A percentile compares a stretch with the other conserved stretches of the same genome.
These are phyloP conservation scores for Fringilla coelebs DNA, from an alignment of 2,797 vertebrate genomes.

Conservation along the genomic window DNA sequence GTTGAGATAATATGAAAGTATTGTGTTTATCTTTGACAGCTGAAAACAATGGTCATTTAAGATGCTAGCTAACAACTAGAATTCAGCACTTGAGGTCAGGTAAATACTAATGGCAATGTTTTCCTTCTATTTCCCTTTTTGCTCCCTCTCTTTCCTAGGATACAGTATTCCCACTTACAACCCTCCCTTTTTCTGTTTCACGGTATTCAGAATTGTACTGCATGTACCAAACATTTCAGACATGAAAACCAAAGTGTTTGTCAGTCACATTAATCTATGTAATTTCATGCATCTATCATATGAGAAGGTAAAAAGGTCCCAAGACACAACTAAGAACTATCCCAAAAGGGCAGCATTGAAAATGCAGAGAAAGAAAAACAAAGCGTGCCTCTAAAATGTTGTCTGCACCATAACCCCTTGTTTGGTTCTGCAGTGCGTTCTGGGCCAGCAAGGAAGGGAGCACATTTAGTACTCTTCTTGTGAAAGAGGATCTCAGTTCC, in stretches of 20 bases:
- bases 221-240: not conserved
- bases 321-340: not conserved
- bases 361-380: not conserved
- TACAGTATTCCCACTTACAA: rapidly evolving
- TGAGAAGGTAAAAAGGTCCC: not conserved
- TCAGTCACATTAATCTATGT: not conserved
- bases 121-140: not conserved
- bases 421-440: not conserved
- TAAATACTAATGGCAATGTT: not conserved
- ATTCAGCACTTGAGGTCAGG: not conserved
- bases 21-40: not conserved
- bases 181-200: not conserved
- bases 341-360: not conserved
- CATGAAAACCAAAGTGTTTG: not conserved
- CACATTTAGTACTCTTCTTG: not conserved
- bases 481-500: not conserved
- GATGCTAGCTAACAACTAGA: not conserved
- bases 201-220: not conserved
- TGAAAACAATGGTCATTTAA: not conserved
- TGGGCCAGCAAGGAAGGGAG: not conserved
- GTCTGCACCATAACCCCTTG: not conserved
- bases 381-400: not conserved
- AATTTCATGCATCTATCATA: not conserved
- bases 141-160: not conserved
- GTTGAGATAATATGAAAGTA: not conserved